Percentiles rank a stretch among this genome's conserved stretches.
Evolutionary conservation across 64 coral and sea anemone genomes (phyloP).

Genomic region (Pocillopora verrucosa): DNA sequence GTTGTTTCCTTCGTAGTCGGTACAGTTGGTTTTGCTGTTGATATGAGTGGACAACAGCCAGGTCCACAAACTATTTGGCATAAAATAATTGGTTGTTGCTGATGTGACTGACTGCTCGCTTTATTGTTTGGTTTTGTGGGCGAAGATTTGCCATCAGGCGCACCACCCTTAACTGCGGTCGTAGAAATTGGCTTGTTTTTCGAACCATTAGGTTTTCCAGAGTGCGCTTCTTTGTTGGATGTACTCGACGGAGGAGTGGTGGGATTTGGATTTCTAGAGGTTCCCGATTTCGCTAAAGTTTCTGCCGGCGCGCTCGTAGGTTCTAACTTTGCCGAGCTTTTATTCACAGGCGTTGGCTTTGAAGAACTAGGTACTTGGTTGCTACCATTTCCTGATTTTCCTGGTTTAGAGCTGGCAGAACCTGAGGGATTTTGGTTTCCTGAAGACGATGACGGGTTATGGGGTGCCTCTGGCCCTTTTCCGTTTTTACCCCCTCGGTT

Average conservation of each 20-base stretch:
- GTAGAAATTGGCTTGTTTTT: background rate
- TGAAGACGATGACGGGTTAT: background rate
- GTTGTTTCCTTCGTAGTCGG: background rate
- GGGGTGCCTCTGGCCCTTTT: background rate
- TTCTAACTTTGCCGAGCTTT: background rate
- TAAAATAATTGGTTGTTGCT: background rate
- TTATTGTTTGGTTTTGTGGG: background rate
- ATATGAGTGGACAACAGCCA: background rate
- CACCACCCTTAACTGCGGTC: background rate
- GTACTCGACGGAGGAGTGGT: background rate
- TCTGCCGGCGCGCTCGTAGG: background rate
- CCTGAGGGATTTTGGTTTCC: background rate
- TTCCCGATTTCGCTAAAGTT: background rate
- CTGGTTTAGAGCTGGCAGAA: background rate
- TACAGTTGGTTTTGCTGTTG: background rate
- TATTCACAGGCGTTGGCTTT: background rate
- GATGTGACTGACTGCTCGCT: background rate
- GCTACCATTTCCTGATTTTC: too few species aligned
- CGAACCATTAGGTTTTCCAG: background rate
- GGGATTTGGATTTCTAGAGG: background rate
- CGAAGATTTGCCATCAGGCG: background rate
- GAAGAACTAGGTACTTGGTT: background rate
- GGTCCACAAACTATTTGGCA: constrained; percentile 31
- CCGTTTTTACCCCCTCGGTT: background rate
- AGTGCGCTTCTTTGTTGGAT: background rate